Evolutionary conservation across 2,113 vertebrate genomes (phyloP).

Genomic region (Todiramphus chloris): DNA sequence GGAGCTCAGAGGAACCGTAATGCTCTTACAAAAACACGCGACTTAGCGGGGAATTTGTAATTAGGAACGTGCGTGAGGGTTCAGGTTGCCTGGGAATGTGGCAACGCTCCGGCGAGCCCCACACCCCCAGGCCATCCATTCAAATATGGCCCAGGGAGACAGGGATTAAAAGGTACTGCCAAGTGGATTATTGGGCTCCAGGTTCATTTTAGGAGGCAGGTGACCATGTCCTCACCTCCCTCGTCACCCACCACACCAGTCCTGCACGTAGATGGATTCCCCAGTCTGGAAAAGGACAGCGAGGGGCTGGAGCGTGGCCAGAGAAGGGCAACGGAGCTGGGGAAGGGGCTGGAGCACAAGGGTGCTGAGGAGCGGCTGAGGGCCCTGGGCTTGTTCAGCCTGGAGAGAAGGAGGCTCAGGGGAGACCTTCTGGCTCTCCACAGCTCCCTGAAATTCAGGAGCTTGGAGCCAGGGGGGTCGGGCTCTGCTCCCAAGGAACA

Average conservation of each 20-base stretch:
- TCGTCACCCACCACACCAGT: background rate
- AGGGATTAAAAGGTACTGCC: background rate
- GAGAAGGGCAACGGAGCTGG: background rate
- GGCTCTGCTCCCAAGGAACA: no score
- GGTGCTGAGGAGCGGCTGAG: no score
- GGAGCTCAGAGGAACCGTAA: background rate
- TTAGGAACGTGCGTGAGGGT: conserved; percentile 9
- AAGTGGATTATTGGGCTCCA: background rate
- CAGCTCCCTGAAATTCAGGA: no score
- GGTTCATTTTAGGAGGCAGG: background rate
- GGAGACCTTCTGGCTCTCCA: no score
- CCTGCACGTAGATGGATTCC: background rate
- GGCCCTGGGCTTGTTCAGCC: no score
- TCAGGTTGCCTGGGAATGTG: conserved; percentile 34
- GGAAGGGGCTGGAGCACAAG: background rate
- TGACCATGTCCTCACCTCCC: background rate
- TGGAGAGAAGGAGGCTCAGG: no score
- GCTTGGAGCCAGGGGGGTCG: no score
- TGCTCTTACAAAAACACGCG: background rate
- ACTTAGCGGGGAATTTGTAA: conserved; percentile 51
- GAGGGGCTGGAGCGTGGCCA: background rate
- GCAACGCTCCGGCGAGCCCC: background rate
- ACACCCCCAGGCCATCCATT: background rate
- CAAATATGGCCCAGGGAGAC: background rate
- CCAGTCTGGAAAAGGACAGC: background rate